Conservation (phyloP, 1,140 invertebrate species). For the Drosophila parabipectinata region DNA sequence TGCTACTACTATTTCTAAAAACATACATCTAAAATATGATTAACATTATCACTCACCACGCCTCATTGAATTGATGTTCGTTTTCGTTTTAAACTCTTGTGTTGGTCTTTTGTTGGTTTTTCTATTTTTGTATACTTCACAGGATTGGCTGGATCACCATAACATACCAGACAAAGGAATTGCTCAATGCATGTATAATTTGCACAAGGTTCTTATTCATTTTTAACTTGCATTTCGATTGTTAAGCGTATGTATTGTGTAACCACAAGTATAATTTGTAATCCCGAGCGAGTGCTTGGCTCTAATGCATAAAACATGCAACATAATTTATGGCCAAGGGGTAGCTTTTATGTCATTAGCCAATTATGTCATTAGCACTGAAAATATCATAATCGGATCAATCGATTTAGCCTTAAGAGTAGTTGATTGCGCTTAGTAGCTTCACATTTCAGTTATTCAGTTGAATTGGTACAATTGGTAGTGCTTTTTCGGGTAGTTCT, state of each 20-base stretch:
- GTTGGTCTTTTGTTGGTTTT: slow-evolving; percentile 51
- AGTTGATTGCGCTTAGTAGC: neutral
- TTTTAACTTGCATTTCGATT: slow-evolving; percentile 57
- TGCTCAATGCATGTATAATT: slow-evolving; percentile 84
- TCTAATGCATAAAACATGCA: neutral
- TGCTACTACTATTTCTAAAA: neutral
- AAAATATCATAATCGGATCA: neutral
- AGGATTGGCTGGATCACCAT: slow-evolving; percentile 84
- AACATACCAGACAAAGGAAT: slow-evolving; percentile 83
- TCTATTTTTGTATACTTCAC: slow-evolving; percentile 68
- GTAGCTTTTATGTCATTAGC: neutral
- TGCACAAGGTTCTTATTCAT: slow-evolving; percentile 83
- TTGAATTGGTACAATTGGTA: neutral
- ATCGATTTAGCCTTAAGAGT: neutral
- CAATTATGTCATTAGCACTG: slow-evolving; percentile 1
- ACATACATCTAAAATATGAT: slow-evolving; percentile 27
- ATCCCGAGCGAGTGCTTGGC: neutral
- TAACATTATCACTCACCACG: slow-evolving; percentile 60
- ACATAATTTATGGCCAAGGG: neutral
- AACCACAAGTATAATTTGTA: neutral
- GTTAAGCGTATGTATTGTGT: slow-evolving; percentile 18
- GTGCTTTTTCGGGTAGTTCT: neutral
- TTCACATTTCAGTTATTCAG: neutral
- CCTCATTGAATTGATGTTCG: slow-evolving; percentile 68
- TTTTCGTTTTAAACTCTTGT: slow-evolving; percentile 31